Base-by-base conservation (phyloP, 2,113 vertebrate species). In the Pongo pygmaeus region DNA sequence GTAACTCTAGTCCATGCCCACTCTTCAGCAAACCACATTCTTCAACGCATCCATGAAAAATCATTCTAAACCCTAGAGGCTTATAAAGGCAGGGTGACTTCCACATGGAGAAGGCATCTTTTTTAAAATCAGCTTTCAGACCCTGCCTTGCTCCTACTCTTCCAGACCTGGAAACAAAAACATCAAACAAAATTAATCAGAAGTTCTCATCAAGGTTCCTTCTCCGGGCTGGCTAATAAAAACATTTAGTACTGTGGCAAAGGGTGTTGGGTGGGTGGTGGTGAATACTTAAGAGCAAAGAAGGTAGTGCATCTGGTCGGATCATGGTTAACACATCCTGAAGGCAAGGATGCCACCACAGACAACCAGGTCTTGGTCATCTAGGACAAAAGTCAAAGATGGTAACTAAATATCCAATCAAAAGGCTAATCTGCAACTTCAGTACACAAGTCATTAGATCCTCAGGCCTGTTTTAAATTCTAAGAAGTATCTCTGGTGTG, bases 201-300 rank as follows among this genome's bases (percentile, higher is more conserved):
- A 88, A n/a, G 50, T 78, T 90, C 35, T 96, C 67, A 57, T 80
- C 57, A 91, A 88, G 74, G 79, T 93, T 91, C 55, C 72, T 91
- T 85, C 87, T 84, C 64, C 70, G 5, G 27, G 16, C 10, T 79
- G 4, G 35, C 38, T 83, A 95, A 85, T 52, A 64, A 95, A 89
- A 97, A 81, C 40, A 67, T 38, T 67, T 30, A 32, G 27, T 69
- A 84, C 35, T 59, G 35, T 9, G 10, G 25, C 1, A 17, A 1
- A 35, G 4, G 3, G 22, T 30, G 50, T 20, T n/a, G 35, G 12
- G 22, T 5, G 43, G 27, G 75, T 30, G 43, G 3, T 48, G 27
- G 35, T 13, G 50, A 55, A 32, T 38, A 22, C 38, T 38, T 38
- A 43, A 43, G 1, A 93, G 55, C n/a, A 95, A 75, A 79, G 55